Base-by-base conservation (phyloP, 2,888 invertebrate species). In the Pemphredon lugubris region DNA sequence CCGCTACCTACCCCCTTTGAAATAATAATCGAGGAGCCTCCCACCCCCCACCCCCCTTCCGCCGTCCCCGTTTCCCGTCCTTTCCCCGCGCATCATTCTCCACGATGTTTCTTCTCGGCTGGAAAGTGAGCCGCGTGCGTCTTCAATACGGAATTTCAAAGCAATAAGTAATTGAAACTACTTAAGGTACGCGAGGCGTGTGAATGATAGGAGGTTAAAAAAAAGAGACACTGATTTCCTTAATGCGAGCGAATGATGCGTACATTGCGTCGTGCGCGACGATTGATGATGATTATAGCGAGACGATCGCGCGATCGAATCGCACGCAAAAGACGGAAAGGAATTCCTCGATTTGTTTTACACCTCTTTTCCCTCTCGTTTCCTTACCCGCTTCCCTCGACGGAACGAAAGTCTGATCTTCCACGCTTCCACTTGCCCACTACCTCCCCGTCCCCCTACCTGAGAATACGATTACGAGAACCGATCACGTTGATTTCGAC, bases 71-170 rank as follows among this genome's bases (percentile, higher is more conserved):
- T 26, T 14, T 50, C 47, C 51, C 57, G 9, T 58, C 73, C 65
- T 50, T 54, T 57, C 45, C 23, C 59, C 63, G 47, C 58, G 61
- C 63, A 67, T 72, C 67, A 65, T 60, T 75, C 68, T 78, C 54
- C 45, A 72, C 32, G 53, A 59, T 65, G 57, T 76, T 72, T 75
- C 61, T 64, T 69, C 55, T 58, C 63, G 75, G 74, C 69, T 55
- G 55, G 60, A 40, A n/a, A n/a, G n/a, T 32, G 34, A 57, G 71
- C 60, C 70, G 67, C n/a, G 60, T 50, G 72, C 80, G 77, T 80
- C 81, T 80, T 78, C 74, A 67, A 87, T 87, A 88, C 83, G 88
- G 85, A 89, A 88, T 88, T 87, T 87, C 81, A 88, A 89, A 89
- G 88, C 89, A 88, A 89, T 89, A 88, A 88, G 82, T 83, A 84